A percentile compares a stretch with the other conserved stretches of the same genome.
phyloP scores from a whole-genome alignment of 2,797 vertebrate species.

The Morus bassanus region DNA sequence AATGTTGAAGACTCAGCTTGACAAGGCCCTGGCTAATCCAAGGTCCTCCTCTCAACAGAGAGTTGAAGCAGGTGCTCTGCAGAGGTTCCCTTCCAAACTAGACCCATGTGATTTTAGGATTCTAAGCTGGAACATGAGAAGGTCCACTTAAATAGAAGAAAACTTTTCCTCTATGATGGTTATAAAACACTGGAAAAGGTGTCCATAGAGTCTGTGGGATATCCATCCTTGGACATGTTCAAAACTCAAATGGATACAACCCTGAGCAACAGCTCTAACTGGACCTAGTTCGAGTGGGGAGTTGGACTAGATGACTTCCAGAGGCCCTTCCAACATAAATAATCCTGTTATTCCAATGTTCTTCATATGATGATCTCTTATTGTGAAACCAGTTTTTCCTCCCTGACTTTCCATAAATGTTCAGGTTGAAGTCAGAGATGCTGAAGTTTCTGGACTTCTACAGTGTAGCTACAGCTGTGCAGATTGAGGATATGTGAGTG shows the following conservation, averaged over 20 bases:
- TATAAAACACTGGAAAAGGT: neutral
- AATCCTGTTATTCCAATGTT: neutral
- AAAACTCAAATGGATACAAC: neutral
- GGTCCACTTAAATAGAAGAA: neutral
- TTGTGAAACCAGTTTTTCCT: neutral
- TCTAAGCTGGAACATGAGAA: neutral
- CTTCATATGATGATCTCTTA: neutral
- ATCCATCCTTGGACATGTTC: neutral
- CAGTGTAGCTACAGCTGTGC: neutral
- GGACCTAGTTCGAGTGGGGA: fast-evolving
- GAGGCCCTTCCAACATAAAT: neutral
- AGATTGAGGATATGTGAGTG: neutral
- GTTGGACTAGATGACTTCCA: neutral
- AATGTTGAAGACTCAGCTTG: neutral
- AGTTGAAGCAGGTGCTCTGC: neutral
- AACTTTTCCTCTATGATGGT: neutral
- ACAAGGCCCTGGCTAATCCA: neutral
- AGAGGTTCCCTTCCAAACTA: neutral
- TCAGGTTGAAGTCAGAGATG: neutral
- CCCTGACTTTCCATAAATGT: neutral
- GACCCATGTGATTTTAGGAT: neutral
- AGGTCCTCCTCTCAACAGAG: fast-evolving
- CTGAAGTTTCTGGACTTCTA: neutral
- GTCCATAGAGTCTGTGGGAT: neutral
- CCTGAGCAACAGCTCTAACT: neutral